Percentiles rank a stretch among this genome's conserved stretches.
These are phyloP conservation scores for Lagocephalus sceleratus DNA, from an alignment of 2,797 vertebrate genomes.

Conservation along the genomic window DNA sequence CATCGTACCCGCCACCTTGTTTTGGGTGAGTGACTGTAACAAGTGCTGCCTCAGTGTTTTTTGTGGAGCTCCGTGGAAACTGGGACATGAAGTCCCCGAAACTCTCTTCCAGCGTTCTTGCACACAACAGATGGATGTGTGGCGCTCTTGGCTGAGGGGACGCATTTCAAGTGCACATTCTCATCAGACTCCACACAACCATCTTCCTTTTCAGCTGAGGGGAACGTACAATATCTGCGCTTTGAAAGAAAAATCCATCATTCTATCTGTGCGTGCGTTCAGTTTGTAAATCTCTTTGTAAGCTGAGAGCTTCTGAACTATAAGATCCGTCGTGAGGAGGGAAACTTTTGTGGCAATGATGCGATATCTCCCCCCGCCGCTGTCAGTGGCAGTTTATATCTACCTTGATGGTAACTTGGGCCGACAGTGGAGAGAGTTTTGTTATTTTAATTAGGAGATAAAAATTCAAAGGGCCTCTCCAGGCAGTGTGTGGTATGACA, in stretches of 20 bases:
- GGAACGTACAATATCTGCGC: constrained; percentile 46
- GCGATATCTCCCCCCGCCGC: constrained; percentile 58
- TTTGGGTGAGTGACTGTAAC: constrained; percentile 46
- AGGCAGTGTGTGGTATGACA: constrained; percentile 81
- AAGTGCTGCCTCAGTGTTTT: constrained; percentile 56
- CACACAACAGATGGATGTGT: constrained; percentile 68
- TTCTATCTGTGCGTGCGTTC: constrained; percentile 47
- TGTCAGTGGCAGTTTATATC: constrained; percentile 75
- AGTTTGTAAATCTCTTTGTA: constrained; percentile 64
- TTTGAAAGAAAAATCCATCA: constrained; percentile 58
- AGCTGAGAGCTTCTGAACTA: constrained; percentile 50
- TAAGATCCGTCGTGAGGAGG: constrained; percentile 51
- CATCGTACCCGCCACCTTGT: constrained; percentile 28
- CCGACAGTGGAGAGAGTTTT: constrained; percentile 78
- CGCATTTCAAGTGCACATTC: constrained; percentile 54
- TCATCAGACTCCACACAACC: constrained; percentile 53
- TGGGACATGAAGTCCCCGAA: constrained; percentile 59
- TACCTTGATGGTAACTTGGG: constrained; percentile 77
- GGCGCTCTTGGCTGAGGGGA: constrained; percentile 60
- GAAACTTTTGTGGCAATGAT: constrained; percentile 61
- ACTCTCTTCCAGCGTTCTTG: constrained; percentile 54
- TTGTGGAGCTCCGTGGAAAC: constrained; percentile 51
- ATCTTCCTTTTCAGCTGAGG: constrained; percentile 52
- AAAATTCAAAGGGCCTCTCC: constrained; percentile 81
- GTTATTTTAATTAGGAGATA: constrained; percentile 86